Base-by-base conservation (phyloP, 2,888 invertebrate genomes). In the Pollenia amentaria region DNA sequence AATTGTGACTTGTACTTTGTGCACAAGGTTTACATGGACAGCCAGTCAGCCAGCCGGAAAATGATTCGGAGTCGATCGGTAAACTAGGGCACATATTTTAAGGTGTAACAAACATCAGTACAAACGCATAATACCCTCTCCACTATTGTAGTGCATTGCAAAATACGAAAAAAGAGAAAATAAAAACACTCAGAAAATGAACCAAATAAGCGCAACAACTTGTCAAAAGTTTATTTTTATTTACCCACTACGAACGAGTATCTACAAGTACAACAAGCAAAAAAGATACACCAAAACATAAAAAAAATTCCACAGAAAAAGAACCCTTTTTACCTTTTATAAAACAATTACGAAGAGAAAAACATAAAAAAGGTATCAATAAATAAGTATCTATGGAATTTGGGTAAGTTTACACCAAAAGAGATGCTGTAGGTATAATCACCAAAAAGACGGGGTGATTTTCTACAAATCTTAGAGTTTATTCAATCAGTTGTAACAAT, bases 381-480 rank as follows among this genome's bases (percentile, higher is more conserved):
- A 10, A 53, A 18, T 65, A 72, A 18, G 69, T 70, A 57, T 29
- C 62, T 64, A 82, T 88, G 75, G 84, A 87, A 69, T 77, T 81
- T 69, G 11, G 84, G 87, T 87, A 81, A 77, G 87, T 87, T 60
- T 6, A 42, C 4, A 38, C 11, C 42, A 44, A 29, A 29, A 29
- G 3, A 29, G 21, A 65, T 73, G 80, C 55, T 73, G 78, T 57
- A 69, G 60, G 57, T 10, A 42, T 42, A 14, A 9, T 12, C 11
- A 44, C 16, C 53, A 29, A 62, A 14, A 60, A 51, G 51, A 64
- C 1, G 67, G 67, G 82, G 53, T 64, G 64, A 14, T 73, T 83
- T 77, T 70, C 60, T 76, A 0, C 48, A 51, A 48, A 57, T 53
- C 40, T 21, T 11, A 4, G 48, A 21, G 18, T 29, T 16, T 14